Evolutionary conservation across 2,113 vertebrate species (phyloP).

Genomic region (Speoplatyrhinus poulsoni): DNA sequence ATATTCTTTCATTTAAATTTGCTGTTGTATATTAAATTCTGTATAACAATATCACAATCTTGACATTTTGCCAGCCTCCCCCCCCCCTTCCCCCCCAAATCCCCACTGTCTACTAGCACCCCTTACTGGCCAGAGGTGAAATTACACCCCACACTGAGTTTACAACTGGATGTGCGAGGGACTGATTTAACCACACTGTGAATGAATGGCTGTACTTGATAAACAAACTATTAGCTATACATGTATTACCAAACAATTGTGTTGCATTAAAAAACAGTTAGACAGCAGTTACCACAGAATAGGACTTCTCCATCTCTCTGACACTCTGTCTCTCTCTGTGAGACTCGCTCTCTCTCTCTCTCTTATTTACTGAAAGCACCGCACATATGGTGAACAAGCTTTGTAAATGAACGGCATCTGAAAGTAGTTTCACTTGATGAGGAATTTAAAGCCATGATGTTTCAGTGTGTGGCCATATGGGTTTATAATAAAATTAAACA

Average conservation of each 20-base stretch:
- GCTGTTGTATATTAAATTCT: background rate
- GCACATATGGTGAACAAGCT: conserved; percentile 39
- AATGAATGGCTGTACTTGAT: conserved; percentile 33
- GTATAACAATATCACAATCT: background rate
- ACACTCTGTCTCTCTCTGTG: too few species aligned
- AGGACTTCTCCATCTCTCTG: conserved; percentile 5
- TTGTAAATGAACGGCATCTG: conserved; percentile 44
- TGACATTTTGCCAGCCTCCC: background rate
- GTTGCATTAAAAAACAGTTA: conserved; percentile 50
- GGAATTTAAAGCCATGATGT: conserved; percentile 37
- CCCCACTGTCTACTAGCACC: conserved; percentile 67
- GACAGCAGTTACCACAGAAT: conserved; percentile 36
- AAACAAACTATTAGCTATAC: conserved; percentile 34
- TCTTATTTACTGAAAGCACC: conserved; percentile 38
- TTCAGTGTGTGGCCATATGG: conserved; percentile 39
- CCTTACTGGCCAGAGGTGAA: conserved; percentile 57
- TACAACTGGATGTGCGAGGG: background rate
- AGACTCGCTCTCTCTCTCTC: background rate
- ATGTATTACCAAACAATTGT: conserved; percentile 41
- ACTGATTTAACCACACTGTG: conserved; percentile 29
- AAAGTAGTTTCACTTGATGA: conserved; percentile 37
- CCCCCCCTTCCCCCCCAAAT: conserved; percentile 13
- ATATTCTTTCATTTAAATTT: background rate
- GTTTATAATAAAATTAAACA: conserved; percentile 49
- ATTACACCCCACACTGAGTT: conserved; percentile 43